These are phyloP conservation scores for Atherinomorus stipes DNA, from an alignment of 2,113 vertebrate genomes.

Conservation along the genomic window DNA sequence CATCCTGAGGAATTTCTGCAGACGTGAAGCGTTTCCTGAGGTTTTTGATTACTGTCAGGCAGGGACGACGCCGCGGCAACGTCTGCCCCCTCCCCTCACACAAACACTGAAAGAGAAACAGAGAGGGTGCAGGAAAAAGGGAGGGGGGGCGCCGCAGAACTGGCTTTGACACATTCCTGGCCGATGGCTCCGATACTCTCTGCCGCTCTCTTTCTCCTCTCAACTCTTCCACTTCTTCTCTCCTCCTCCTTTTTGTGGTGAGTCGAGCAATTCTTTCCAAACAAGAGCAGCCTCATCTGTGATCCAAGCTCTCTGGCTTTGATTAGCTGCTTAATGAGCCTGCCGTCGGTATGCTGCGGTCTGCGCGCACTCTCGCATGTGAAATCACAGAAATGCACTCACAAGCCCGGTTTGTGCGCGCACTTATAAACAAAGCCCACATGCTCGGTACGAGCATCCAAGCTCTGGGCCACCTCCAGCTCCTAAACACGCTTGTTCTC, in stretches of 20 bases:
- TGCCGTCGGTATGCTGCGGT: conserved; percentile 80
- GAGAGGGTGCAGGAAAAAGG: conserved; percentile 47
- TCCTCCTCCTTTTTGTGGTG: conserved; percentile 75
- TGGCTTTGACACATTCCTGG: conserved; percentile 82
- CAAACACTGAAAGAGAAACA: conserved; percentile 69
- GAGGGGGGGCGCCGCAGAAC: conserved; percentile 73
- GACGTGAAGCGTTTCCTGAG: conserved; percentile 80
- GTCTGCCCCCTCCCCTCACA: conserved; percentile 54
- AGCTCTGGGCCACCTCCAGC: conserved; percentile 57
- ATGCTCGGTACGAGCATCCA: conserved; percentile 71
- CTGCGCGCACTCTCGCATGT: conserved; percentile 34
- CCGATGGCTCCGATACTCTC: conserved; percentile 69
- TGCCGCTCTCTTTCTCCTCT: conserved; percentile 62
- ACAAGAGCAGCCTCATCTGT: conserved; percentile 81
- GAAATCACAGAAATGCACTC: conserved; percentile 17
- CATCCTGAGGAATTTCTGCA: conserved; percentile 65
- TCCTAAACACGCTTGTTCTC: conserved; percentile 44
- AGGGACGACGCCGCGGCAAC: conserved; percentile 67
- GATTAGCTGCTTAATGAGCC: conserved; percentile 85
- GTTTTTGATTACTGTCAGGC: conserved; percentile 81
- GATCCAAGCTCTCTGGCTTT: conserved; percentile 82
- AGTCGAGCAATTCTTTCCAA: conserved; percentile 84
- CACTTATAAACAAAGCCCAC: conserved; percentile 77
- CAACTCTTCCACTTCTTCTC: conserved; percentile 61
- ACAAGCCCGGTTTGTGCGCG: conserved; percentile 46